Evolutionary conservation across 1,140 invertebrate genomes (phyloP).

Genomic region (Harlomillsia oculata): DNA sequence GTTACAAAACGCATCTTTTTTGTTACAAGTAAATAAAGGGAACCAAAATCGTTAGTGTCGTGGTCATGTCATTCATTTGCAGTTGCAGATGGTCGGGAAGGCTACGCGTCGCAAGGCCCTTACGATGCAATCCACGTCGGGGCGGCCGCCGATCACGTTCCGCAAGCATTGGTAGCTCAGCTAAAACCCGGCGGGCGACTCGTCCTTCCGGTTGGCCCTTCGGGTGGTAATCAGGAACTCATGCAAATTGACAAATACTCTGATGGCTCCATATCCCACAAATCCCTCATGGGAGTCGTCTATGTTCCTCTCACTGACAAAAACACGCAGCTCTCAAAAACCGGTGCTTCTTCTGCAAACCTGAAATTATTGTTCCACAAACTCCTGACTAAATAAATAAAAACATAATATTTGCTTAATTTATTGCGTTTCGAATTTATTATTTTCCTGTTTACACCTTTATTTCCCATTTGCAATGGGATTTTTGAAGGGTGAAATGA

Average conservation of each 20-base stretch:
- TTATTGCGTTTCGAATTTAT: no score
- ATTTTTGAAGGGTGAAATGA: no score
- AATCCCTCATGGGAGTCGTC: constrained; percentile 84
- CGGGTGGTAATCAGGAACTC: constrained; percentile 62
- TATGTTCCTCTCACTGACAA: constrained; percentile 94
- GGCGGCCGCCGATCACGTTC: constrained; percentile 27
- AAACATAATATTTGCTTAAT: no score
- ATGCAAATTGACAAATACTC: constrained; percentile 71
- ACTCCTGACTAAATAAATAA: no score
- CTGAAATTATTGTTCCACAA: no score
- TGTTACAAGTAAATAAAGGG: neutral
- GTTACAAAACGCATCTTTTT: no score
- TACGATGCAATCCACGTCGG: constrained; percentile 60
- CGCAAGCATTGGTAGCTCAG: constrained; percentile 26
- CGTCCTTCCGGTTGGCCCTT: constrained; percentile 81
- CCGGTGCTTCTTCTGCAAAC: no score
- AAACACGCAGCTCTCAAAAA: no score
- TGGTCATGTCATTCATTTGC: no score
- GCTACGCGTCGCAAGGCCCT: constrained; percentile 46
- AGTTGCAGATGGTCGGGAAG: constrained; percentile 52
- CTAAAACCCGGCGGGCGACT: constrained; percentile 41
- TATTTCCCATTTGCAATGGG: no score
- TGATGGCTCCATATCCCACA: constrained; percentile 67
- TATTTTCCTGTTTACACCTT: no score
- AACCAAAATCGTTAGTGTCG: neutral